Conservation (phyloP, 2,888 invertebrate species). For the Euclidia mi region DNA sequence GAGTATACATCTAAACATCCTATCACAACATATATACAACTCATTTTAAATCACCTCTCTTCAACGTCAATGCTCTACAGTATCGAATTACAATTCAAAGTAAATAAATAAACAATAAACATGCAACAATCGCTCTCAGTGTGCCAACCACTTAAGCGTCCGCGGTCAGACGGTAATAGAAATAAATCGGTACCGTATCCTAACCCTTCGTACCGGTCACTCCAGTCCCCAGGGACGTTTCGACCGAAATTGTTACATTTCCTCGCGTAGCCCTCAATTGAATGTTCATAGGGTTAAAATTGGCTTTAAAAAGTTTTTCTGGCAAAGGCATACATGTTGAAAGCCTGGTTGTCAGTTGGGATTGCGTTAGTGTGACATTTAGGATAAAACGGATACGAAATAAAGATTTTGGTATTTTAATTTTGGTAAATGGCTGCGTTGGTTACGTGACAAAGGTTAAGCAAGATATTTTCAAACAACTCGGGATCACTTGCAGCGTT, state of each 20-base stretch:
- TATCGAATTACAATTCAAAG: slow-evolving; percentile 1
- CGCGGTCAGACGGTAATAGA: slow-evolving; percentile 56
- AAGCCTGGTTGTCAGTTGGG: slow-evolving; percentile 16
- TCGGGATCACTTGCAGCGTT: too few relatives aligned
- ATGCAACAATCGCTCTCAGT: slow-evolving; percentile 40
- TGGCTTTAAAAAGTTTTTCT: slow-evolving; percentile 48
- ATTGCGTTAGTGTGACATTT: slow-evolving; percentile 1
- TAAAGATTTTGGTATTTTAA: too few relatives aligned
- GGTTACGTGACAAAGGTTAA: too few relatives aligned
- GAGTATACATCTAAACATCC: too few relatives aligned
- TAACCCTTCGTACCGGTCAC: slow-evolving; percentile 52
- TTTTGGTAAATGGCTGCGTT: too few relatives aligned
- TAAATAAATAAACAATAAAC: slow-evolving; percentile 11
- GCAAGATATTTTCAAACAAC: too few relatives aligned
- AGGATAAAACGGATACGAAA: too few relatives aligned
- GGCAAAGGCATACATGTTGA: slow-evolving; percentile 19
- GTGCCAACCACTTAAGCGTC: slow-evolving; percentile 22
- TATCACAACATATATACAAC: too few relatives aligned
- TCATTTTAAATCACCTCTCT: too few relatives aligned
- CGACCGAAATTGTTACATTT: slow-evolving; percentile 55
- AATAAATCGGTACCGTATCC: slow-evolving; percentile 57
- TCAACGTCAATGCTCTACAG: too few relatives aligned
- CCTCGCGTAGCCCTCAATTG: slow-evolving; percentile 61
- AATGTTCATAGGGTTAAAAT: slow-evolving; percentile 67
- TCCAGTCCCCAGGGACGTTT: slow-evolving; percentile 39